A percentile compares a stretch with the other conserved stretches of the same genome.
phyloP scores from a whole-genome alignment of 2,113 vertebrate species.

The Dermatemys mawii region DNA sequence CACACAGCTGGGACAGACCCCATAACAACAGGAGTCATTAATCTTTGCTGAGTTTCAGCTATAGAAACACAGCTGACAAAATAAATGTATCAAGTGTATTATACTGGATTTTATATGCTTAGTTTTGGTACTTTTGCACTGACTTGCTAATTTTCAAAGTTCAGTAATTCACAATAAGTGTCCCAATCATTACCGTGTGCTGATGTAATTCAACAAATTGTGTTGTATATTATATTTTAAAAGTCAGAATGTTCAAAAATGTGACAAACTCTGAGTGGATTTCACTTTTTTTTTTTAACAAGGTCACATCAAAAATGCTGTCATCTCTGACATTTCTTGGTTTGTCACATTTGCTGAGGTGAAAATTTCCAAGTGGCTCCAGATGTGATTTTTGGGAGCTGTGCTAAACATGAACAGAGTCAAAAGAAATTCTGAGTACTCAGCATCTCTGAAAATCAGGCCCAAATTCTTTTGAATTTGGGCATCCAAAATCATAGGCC shows the following conservation, averaged over 20 bases:
- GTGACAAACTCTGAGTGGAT: background rate
- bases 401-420: background rate
- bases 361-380: background rate
- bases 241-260: background rate
- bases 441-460: background rate
- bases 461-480: background rate
- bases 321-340: background rate
- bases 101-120: background rate
- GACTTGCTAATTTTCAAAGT: background rate
- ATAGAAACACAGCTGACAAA: background rate
- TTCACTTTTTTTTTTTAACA: background rate
- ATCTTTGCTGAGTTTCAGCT: background rate
- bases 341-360: background rate
- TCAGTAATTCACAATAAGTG: background rate
- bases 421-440: background rate
- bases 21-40: background rate
- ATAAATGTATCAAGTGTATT: background rate
- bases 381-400: background rate
- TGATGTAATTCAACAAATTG: background rate
- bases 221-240: background rate
- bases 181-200: too few relatives aligned
- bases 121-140: background rate
- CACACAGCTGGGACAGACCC: background rate
- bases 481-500: background rate
- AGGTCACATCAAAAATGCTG: background rate